These are phyloP conservation scores for Lipotes vexillifer DNA, from an alignment of 2,113 vertebrate genomes.

Conservation along the genomic window DNA sequence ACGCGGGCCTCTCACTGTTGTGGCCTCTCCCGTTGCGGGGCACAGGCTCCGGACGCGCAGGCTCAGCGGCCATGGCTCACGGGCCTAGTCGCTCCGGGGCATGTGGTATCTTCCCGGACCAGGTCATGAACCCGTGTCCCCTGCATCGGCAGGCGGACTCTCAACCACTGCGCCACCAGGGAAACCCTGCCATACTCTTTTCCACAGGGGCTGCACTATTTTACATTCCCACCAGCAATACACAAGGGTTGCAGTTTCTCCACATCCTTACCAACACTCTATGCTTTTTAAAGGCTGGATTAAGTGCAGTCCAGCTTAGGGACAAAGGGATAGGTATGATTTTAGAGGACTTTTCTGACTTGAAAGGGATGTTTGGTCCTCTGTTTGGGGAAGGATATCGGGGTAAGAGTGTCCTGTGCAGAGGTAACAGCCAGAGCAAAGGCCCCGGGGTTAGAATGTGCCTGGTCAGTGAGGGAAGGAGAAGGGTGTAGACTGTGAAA, in stretches of 20 bases:
- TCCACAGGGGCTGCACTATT: not conserved
- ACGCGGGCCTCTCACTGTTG: too few relatives aligned
- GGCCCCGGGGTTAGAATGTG: not conserved
- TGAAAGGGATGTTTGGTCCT: not conserved
- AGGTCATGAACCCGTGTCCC: too few relatives aligned
- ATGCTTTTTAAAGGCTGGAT: not conserved
- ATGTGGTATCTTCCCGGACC: too few relatives aligned
- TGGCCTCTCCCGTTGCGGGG: too few relatives aligned
- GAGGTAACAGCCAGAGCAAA: not conserved
- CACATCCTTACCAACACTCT: not conserved
- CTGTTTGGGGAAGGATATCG: not conserved
- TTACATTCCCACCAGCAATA: not conserved
- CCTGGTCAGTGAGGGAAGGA: not conserved
- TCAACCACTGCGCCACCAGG: too few relatives aligned
- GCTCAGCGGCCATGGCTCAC: too few relatives aligned
- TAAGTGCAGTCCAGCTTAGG: not conserved
- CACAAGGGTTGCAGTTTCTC: not conserved
- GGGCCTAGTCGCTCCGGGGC: too few relatives aligned
- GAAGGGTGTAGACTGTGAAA: not conserved
- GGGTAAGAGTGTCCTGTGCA: not conserved
- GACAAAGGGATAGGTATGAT: not conserved
- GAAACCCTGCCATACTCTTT: not conserved
- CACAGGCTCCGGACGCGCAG: too few relatives aligned
- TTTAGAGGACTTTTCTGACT: not conserved
- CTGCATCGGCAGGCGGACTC: too few relatives aligned